Evolutionary conservation across 2,113 vertebrate genomes (phyloP).

Genomic region (Colinus virginianus): DNA sequence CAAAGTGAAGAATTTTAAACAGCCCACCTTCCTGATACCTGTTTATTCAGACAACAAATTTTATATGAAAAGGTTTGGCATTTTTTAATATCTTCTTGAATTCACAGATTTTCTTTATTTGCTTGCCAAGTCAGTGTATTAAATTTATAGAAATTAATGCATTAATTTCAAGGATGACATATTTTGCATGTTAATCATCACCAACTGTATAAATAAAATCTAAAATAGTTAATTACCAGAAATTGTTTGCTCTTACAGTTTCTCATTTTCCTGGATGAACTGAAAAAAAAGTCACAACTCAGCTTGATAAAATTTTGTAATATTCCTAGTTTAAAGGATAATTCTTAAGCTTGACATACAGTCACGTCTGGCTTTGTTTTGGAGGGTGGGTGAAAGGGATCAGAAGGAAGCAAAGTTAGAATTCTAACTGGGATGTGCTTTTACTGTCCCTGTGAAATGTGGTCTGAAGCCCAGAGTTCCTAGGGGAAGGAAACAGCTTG

Average conservation of each 20-base stretch:
- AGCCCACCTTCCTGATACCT: neutral
- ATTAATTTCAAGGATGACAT: neutral
- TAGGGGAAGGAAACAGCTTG: accelerated
- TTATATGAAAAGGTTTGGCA: neutral
- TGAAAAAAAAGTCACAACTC: neutral
- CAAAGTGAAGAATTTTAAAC: neutral
- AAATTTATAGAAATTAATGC: neutral
- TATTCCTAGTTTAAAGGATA: neutral
- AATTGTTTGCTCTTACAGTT: neutral
- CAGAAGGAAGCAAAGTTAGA: neutral
- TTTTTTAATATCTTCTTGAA: neutral
- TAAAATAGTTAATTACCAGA: neutral
- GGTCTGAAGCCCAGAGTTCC: neutral
- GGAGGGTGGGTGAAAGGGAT: neutral
- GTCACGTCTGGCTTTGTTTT: accelerated
- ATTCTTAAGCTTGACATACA: neutral
- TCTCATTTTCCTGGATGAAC: neutral
- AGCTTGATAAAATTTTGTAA: neutral
- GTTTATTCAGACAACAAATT: neutral
- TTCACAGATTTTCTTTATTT: neutral
- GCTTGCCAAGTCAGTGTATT: neutral
- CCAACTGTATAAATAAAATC: neutral
- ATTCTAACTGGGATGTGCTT: neutral
- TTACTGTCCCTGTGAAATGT: neutral
- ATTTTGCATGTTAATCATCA: neutral